Percentiles rank a stretch among this genome's conserved stretches.
Evolutionary conservation across 2,113 vertebrate species (phyloP).

Genomic region (Tragelaphus strepsiceros): DNA sequence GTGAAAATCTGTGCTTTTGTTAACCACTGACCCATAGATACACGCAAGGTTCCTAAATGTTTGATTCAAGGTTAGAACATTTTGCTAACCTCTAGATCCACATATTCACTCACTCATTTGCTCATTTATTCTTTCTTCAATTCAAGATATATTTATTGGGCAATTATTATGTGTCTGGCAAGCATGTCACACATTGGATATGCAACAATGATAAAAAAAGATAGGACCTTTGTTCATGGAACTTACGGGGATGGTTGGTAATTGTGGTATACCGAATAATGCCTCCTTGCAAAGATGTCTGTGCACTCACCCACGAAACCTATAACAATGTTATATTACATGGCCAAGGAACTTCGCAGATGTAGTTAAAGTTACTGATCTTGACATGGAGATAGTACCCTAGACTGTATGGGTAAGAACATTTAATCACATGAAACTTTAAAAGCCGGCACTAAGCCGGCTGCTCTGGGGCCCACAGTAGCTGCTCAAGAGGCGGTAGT

Average conservation of each 20-base stretch:
- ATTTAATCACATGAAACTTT: not conserved
- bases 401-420: not conserved
- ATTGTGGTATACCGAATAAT: not conserved
- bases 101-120: not conserved
- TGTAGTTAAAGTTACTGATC: not conserved
- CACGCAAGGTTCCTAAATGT: not conserved
- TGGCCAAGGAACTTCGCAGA: not conserved
- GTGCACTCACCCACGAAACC: not conserved
- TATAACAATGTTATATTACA: not conserved
- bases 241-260: not conserved
- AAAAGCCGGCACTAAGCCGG: not conserved
- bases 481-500: fast-evolving
- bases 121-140: not conserved
- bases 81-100: not conserved
- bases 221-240: not conserved
- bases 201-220: not conserved
- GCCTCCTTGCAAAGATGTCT: not conserved
- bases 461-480: fast-evolving
- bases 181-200: not conserved
- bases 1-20: not conserved
- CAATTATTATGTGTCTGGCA: not conserved
- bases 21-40: not conserved
- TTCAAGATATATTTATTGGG: not conserved
- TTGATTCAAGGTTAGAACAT: not conserved
- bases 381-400: not conserved